Percentiles rank a stretch among this genome's conserved stretches.
phyloP scores from a whole-genome alignment of 2,888 invertebrate genomes.

The Polia nebulosa region DNA sequence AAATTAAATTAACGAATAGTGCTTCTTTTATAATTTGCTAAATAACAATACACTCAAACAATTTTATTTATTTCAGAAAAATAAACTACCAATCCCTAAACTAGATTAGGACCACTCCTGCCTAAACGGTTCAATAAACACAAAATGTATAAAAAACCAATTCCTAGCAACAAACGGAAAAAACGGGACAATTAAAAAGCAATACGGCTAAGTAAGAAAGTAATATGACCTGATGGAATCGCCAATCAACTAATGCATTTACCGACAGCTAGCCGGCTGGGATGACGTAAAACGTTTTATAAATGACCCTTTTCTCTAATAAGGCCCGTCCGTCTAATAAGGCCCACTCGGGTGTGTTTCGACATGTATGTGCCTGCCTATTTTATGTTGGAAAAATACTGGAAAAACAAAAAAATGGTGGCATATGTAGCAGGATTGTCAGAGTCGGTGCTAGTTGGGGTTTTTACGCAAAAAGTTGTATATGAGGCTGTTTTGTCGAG shows the following conservation, averaged over 20 bases:
- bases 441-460: not conserved
- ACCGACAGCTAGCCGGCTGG: slow-evolving; percentile 50
- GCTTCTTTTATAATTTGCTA: not conserved
- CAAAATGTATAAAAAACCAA: slow-evolving; percentile 28
- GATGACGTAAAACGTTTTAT: slow-evolving; percentile 61
- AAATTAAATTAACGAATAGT: not conserved
- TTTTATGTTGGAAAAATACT: slow-evolving; percentile 15
- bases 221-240: slow-evolving; percentile 60
- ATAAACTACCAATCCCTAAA: not conserved
- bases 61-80: not conserved
- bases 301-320: slow-evolving; percentile 60
- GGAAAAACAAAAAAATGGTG: not conserved
- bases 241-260: slow-evolving; percentile 67
- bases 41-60: not conserved
- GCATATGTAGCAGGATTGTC: not conserved
- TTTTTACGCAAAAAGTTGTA: not conserved
- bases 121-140: slow-evolving; percentile 7
- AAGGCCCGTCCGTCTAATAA: slow-evolving; percentile 46
- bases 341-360: slow-evolving; percentile 25
- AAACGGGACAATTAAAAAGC: slow-evolving; percentile 62
- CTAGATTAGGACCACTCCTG: not conserved
- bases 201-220: slow-evolving; percentile 61
- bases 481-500: not conserved
- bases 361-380: slow-evolving; percentile 1
- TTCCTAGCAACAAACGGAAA: slow-evolving; percentile 33